These are phyloP conservation scores for Lasioglossum morio DNA, from an alignment of 2,888 invertebrate genomes.

Conservation along the genomic window DNA sequence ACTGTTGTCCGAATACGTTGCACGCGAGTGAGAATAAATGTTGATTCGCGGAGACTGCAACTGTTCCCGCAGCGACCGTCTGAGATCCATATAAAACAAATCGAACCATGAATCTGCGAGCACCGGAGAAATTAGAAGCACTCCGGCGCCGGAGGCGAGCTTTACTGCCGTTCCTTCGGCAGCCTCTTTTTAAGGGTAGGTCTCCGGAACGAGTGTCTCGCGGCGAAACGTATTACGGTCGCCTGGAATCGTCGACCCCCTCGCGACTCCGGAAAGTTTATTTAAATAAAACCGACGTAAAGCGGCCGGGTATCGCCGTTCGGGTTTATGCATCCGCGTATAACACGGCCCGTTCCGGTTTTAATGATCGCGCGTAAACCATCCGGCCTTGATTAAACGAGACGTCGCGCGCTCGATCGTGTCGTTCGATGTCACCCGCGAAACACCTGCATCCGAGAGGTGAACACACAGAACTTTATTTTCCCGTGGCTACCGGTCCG, in stretches of 20 bases:
- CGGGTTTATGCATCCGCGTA: slow-evolving; percentile 83
- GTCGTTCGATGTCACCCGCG: slow-evolving; percentile 47
- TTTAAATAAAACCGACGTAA: slow-evolving; percentile 83
- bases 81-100: neutral
- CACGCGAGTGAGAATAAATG: neutral
- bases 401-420: slow-evolving; percentile 59
- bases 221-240: slow-evolving; percentile 18
- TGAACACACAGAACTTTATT: neutral
- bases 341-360: slow-evolving; percentile 82
- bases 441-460: slow-evolving; percentile 31
- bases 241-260: slow-evolving; percentile 2
- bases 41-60: no score
- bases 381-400: slow-evolving; percentile 83
- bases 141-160: neutral
- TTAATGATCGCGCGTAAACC: slow-evolving; percentile 83
- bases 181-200: neutral
- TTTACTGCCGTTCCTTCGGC: slow-evolving; percentile 12
- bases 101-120: neutral
- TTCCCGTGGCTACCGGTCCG: neutral
- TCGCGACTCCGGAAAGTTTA: slow-evolving; percentile 74
- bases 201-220: slow-evolving; percentile 26
- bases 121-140: slow-evolving; percentile 8
- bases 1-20: neutral
- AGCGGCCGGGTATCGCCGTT: slow-evolving; percentile 81
- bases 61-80: neutral